Conservation (phyloP, 2,113 vertebrate species). For the Chlamydotis undulata region DNA sequence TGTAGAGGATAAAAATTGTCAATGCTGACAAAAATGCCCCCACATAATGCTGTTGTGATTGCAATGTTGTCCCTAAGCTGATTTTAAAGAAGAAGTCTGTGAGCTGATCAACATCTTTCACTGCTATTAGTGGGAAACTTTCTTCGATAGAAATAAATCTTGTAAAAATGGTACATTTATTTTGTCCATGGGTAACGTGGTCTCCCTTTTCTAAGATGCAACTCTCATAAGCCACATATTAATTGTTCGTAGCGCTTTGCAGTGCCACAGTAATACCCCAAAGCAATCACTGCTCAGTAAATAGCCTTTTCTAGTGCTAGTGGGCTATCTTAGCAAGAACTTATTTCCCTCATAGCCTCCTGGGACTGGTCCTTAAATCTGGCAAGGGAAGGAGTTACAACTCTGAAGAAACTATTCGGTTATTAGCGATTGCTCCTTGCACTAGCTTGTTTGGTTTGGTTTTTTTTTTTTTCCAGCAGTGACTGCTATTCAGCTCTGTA, state of each 20-base stretch:
- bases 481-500: neutral
- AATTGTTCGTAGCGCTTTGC: neutral
- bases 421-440: neutral
- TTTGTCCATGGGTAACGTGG: neutral
- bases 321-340: neutral
- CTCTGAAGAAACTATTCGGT: neutral
- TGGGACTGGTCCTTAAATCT: neutral
- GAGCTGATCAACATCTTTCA: constrained; percentile 42
- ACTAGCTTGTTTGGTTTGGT: neutral
- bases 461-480: neutral
- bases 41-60: constrained; percentile 66
- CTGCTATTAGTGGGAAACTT: neutral
- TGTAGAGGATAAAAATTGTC: constrained; percentile 69
- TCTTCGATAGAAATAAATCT: neutral
- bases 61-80: constrained; percentile 50
- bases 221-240: neutral
- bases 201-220: neutral
- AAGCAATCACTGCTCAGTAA: neutral
- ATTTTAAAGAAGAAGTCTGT: constrained; percentile 51
- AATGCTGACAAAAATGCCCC: constrained; percentile 68
- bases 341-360: neutral
- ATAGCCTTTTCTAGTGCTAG: neutral
- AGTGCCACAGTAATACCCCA: neutral
- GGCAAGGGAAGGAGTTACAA: neutral
- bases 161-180: neutral